Conservation (phyloP, 2,113 vertebrate genomes). For the Sminthopsis crassicaudata region DNA sequence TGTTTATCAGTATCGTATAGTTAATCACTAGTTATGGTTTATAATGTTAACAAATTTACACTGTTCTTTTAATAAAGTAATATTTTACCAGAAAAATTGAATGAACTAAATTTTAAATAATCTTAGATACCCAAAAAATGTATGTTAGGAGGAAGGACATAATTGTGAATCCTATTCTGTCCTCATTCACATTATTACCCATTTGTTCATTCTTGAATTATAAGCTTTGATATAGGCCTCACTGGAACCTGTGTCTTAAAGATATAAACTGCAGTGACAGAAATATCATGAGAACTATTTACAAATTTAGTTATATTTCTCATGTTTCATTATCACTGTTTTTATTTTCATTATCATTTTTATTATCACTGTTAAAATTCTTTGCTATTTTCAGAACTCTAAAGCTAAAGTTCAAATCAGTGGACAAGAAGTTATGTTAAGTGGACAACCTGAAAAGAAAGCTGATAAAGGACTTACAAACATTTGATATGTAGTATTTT, state of each 20-base stretch:
- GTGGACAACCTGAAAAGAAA: not conserved
- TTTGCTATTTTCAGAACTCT: not conserved
- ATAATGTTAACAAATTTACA: not conserved
- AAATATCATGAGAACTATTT: not conserved
- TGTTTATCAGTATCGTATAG: not conserved
- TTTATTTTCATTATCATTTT: not conserved
- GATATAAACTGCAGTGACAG: not conserved
- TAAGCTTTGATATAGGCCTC: fast-evolving
- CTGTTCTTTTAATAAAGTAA: not conserved
- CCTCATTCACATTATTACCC: not conserved
- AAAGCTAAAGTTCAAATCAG: not conserved
- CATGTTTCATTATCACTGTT: not conserved
- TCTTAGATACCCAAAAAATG: not conserved
- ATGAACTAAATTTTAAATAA: not conserved
- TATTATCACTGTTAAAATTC: not conserved
- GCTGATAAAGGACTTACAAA: not conserved
- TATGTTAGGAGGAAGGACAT: not conserved
- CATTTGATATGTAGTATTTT: not conserved
- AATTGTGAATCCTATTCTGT: not conserved
- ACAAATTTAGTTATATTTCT: not conserved
- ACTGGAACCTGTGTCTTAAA: not conserved
- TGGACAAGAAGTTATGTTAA: not conserved
- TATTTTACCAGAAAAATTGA: not conserved
- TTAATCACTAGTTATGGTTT: not conserved
- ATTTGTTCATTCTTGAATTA: not conserved